Conservation (phyloP, 2,113 vertebrate genomes). For the Lichenostomus cassidix region DNA sequence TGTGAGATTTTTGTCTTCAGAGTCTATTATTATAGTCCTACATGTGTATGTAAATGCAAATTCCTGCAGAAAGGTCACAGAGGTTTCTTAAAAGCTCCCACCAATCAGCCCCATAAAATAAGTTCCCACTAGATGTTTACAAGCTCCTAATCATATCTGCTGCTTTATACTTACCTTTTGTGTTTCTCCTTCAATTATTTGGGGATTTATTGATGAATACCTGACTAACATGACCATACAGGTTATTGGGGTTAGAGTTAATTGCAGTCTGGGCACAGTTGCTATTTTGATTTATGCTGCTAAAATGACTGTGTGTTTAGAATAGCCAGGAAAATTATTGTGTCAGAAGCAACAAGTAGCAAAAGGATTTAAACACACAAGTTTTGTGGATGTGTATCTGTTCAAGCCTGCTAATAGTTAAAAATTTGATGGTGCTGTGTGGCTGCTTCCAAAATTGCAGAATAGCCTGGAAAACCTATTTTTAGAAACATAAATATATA, state of each 20-base stretch:
- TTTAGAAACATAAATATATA: neutral
- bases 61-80: neutral
- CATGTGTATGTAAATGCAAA: no score
- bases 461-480: conserved; percentile 4
- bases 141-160: neutral
- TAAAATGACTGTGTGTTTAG: neutral
- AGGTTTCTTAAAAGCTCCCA: neutral
- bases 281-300: neutral
- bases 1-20: neutral
- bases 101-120: neutral
- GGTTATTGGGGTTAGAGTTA: neutral
- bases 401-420: neutral
- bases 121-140: neutral
- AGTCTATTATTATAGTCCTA: neutral
- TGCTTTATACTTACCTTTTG: neutral
- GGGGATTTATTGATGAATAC: neutral
- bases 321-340: neutral
- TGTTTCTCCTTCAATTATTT: neutral
- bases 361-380: neutral
- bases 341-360: neutral
- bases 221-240: neutral
- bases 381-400: neutral
- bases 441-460: neutral
- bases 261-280: neutral
- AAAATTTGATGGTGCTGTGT: neutral